These are phyloP conservation scores for Tapirus indicus DNA, from an alignment of 2,797 vertebrate genomes.

Conservation along the genomic window DNA sequence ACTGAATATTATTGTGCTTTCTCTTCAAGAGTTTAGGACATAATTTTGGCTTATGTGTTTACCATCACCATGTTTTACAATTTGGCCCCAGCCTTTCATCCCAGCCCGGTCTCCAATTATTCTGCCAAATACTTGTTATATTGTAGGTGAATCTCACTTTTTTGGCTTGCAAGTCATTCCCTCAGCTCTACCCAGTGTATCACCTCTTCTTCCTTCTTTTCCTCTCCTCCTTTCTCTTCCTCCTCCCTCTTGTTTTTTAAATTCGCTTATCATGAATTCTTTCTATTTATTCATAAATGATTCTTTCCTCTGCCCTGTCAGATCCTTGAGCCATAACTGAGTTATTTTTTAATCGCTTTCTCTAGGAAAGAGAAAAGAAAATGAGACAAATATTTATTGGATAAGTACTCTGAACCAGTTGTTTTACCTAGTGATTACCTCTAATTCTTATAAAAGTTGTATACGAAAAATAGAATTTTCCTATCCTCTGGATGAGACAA, in stretches of 20 bases:
- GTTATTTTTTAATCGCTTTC: neutral
- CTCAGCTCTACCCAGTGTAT: rapidly evolving
- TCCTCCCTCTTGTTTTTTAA: rapidly evolving
- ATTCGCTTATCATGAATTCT: neutral
- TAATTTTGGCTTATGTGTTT: neutral
- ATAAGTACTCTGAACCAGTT: neutral
- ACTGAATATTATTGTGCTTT: neutral
- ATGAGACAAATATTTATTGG: neutral
- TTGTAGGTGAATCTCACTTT: neutral
- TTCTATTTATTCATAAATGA: neutral
- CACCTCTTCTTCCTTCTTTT: neutral
- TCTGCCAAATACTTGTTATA: neutral
- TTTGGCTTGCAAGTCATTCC: neutral
- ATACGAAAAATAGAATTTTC: neutral
- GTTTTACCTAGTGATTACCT: neutral
- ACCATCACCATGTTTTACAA: neutral
- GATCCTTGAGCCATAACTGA: neutral
- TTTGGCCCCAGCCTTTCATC: neutral
- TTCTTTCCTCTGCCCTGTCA: neutral
- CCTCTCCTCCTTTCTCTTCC: neutral
- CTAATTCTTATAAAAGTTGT: neutral
- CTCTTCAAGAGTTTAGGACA: neutral
- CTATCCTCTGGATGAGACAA: neutral
- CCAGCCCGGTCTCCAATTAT: neutral
- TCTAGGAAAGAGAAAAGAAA: neutral